A percentile compares a stretch with the other conserved stretches of the same genome.
phyloP scores from a whole-genome alignment of 2,888 invertebrate genomes.

The Villa cingulata region DNA sequence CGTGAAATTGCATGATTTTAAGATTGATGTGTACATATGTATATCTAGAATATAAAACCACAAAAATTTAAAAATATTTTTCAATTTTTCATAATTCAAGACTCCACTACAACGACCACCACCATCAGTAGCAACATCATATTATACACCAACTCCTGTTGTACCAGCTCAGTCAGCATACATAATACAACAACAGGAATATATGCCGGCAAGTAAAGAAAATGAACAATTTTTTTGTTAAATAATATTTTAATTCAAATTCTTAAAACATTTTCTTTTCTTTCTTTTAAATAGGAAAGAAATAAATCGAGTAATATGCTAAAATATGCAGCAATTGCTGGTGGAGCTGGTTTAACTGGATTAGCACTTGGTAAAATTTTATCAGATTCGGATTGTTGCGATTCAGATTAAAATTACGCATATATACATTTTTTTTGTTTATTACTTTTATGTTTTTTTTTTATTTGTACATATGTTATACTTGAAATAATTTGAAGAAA shows the following conservation, averaged over 20 bases:
- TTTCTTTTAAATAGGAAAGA: slow-evolving; percentile 1
- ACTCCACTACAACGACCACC: no score
- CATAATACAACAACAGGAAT: background rate
- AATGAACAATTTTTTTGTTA: background rate
- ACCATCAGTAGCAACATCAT: no score
- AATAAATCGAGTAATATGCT: slow-evolving; percentile 8
- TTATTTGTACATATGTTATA: no score
- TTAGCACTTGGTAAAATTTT: slow-evolving; percentile 2
- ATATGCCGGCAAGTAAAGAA: background rate
- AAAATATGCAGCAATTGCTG: slow-evolving; percentile 11
- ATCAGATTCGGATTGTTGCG: slow-evolving; percentile 4
- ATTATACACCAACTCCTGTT: background rate
- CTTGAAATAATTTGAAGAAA: no score
- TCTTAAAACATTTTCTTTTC: background rate
- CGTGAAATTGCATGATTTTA: no score
- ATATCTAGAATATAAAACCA: no score
- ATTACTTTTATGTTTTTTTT: no score
- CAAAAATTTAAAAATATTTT: no score
- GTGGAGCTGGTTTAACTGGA: slow-evolving; percentile 10
- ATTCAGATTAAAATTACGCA: slow-evolving; percentile 8
- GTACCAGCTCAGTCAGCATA: background rate
- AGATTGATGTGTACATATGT: no score
- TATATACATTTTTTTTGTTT: no score
- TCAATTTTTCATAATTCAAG: no score
- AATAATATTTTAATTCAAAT: background rate